Base-by-base conservation (phyloP, 2,888 invertebrate species). In the Habroteleia sp. region DNA sequence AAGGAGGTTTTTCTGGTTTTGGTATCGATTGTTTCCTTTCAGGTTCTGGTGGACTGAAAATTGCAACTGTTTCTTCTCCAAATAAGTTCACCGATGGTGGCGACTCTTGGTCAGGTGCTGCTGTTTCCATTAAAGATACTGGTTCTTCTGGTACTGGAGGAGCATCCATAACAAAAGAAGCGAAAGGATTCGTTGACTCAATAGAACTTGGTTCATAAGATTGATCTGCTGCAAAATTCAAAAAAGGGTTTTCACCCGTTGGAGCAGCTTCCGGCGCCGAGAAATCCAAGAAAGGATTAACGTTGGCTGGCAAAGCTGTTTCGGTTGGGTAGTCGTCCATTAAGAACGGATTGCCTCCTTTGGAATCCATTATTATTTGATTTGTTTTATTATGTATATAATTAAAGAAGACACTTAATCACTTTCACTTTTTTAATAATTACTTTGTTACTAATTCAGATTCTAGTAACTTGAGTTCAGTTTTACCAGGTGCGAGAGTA, bases 391-490 rank as follows among this genome's bases (percentile, higher is more conserved):
- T n/a, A n/a, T n/a, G n/a, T n/a, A n/a, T 27, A 31, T 11, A 27
- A 20, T 2, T 33, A 13, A 35, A 50, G 42, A 39, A 50, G 17
- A 46, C 42, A 7, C 7, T 63, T 48, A 29, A 41, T 14, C 37
- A 48, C 41, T 46, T 6, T 20, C 46, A 50, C 33, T 63, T 56
- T 44, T 11, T 44, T 37, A 31, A 20, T 27, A 56, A 6, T 77
- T 84, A 86, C 75, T 87, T 81, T 1, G 89, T 88, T 77, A 91
- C 90, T 81, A 96, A 90, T 87, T 96, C 95, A 46, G 93, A 94
- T 86, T 95, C 96, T 0, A 96, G 88, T 11, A 95, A 86, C 83
- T 94, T 94, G 0, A 96, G 87, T 88, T 96, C 95, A 0, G 94
- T 92, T 85, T 92, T 92, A 1, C 95, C 95, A 0, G 95, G 95